A percentile compares a stretch with the other conserved stretches of the same genome.
Evolutionary conservation across 2,797 vertebrate species (phyloP).

Genomic region (Tinamus major): DNA sequence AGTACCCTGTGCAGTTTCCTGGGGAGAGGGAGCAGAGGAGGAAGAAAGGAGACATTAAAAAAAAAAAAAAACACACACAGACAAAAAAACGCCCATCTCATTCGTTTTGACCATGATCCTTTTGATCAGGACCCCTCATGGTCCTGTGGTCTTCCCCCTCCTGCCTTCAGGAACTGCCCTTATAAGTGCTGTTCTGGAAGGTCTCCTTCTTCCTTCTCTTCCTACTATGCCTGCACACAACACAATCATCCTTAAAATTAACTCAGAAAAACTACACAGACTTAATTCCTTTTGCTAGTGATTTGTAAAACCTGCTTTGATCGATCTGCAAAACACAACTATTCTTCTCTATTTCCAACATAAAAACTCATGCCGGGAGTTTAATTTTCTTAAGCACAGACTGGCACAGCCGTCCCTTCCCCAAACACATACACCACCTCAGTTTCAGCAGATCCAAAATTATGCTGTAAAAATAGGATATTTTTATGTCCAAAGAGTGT

Average conservation of each 20-base stretch:
- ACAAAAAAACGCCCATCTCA: no score
- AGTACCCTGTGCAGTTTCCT: neutral
- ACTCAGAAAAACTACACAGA: neutral
- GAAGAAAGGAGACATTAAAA: accelerated
- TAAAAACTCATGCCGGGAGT: neutral
- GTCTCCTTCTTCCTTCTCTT: neutral
- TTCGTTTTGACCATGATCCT: neutral
- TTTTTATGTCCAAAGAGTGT: neutral
- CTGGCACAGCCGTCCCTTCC: neutral
- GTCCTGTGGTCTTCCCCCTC: neutral
- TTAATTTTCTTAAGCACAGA: neutral
- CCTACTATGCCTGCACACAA: neutral
- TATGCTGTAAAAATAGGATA: neutral
- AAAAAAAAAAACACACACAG: neutral
- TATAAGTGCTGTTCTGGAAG: neutral
- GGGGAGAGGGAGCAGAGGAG: no score
- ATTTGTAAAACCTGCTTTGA: neutral
- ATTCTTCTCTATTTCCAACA: neutral
- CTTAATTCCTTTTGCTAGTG: neutral
- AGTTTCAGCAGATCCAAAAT: neutral
- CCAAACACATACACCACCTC: neutral
- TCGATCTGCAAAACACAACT: neutral
- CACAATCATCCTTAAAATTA: neutral
- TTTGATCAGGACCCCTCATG: neutral
- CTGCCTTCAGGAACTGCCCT: neutral